Evolutionary conservation across 2,113 vertebrate species (phyloP), one percentile per base, ranked within the genome.

Genomic region (Brachionichthys hirsutus): DNA sequence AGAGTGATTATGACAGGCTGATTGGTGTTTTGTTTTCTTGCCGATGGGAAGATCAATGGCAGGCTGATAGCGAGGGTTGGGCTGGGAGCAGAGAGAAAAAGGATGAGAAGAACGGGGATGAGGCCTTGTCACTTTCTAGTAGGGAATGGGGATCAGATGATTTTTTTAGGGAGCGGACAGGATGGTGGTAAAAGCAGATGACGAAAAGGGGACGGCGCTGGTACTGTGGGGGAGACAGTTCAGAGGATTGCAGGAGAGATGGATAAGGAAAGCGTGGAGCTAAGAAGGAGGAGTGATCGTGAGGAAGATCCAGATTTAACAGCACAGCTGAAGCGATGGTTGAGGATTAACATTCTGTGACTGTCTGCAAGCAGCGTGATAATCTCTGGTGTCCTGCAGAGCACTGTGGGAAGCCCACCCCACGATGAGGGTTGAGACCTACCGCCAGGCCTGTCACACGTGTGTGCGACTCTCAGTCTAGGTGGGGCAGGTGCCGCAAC

Each of bases 1-100:
- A 70, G 61, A 84, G 71, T 83, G 74, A 86, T 87, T 87, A 82
- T 87, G 83, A 91, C 83, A 81, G 78, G 70, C 76, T 86, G 77
- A 86, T 86, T 85, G 75, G 77, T 88, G 70, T 80, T 80, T 82
- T 87, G 75, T 89, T 86, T 89, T 85, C 83, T 86, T 76, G 72
- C 62, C 67, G 69, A 87, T 80, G 74, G 73, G 79, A 56, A 70
- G 82, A 89, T 88, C 78, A 78, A 87, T 88, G 77, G 51, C 0
- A 65, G 45, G 61, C 69, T 80, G 82, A 82, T 81, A 70, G 78
- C 40, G 20, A 64, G 74, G 78, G 70, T 70, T 55, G 74, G 75
- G 63, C 73, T 24, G 11, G n/a, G 50, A 74, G 70, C 16, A n/a
- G 22, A 62, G 50, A 78, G 70, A 73, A 54, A 72, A 67, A 51